Evolutionary conservation across 92 coral and sea anemone species (phyloP).

Genomic region (Ricordea florida): DNA sequence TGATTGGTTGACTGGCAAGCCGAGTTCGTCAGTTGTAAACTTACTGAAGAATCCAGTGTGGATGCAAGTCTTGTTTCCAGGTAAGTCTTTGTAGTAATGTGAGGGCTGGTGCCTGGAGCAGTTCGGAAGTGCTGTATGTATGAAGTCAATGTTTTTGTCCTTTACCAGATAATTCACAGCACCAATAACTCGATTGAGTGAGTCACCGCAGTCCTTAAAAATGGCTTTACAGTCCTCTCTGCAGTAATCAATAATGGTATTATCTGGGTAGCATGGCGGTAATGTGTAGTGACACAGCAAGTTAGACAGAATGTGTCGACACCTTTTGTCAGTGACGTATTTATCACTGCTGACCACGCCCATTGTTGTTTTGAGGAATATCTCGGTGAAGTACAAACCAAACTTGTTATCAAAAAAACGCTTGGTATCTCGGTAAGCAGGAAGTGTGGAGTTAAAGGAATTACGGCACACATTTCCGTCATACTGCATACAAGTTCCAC

Average conservation of each 20-base stretch:
- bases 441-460: slow-evolving; percentile 69
- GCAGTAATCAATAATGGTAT: slow-evolving; percentile 64
- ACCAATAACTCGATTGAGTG: slow-evolving; percentile 79
- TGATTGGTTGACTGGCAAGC: not conserved
- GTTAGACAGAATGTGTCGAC: slow-evolving; percentile 56
- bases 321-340: slow-evolving; percentile 35
- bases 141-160: slow-evolving; percentile 48
- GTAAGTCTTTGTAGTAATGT: slow-evolving; percentile 21
- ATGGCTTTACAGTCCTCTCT: slow-evolving; percentile 82
- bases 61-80: slow-evolving; percentile 63
- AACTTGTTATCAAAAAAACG: slow-evolving; percentile 89
- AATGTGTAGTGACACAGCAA: slow-evolving; percentile 88
- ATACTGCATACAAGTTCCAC: slow-evolving; percentile 75
- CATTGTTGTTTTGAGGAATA: slow-evolving; percentile 20
- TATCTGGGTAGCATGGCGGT: slow-evolving; percentile 78
- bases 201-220: slow-evolving; percentile 58
- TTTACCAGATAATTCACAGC: slow-evolving; percentile 51
- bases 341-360: slow-evolving; percentile 27
- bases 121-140: slow-evolving; percentile 79
- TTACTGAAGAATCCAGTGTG: slow-evolving; percentile 82
- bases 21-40: slow-evolving; percentile 11
- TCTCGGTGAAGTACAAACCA: slow-evolving; percentile 68
- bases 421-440: slow-evolving; percentile 38
- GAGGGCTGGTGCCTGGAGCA: slow-evolving; percentile 54
- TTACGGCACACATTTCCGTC: slow-evolving; percentile 53